Evolutionary conservation across 2,113 vertebrate genomes (phyloP).

Genomic region (Hippocampus guttulatus): DNA sequence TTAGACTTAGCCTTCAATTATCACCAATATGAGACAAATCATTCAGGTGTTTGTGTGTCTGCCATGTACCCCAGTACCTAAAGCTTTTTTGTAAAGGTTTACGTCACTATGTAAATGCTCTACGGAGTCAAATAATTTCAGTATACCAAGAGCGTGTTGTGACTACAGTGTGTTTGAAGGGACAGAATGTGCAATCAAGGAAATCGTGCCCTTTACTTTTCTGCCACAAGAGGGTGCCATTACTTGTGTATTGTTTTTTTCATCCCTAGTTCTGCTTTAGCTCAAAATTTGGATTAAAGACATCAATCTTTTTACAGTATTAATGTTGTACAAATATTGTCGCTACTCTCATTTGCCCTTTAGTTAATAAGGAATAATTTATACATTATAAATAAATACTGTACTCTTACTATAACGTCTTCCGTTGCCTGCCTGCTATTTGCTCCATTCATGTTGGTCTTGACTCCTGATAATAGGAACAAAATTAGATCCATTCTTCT

Average conservation of each 20-base stretch:
- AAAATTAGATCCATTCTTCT: no score
- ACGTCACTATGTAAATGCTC: constrained; percentile 43
- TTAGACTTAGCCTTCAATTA: neutral
- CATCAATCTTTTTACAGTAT: neutral
- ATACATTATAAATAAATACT: constrained; percentile 1
- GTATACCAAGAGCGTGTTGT: constrained; percentile 33
- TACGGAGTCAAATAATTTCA: constrained; percentile 33
- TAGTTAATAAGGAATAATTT: neutral
- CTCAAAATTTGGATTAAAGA: neutral
- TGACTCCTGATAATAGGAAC: no score
- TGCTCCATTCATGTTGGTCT: neutral
- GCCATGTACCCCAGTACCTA: neutral
- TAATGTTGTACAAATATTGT: neutral
- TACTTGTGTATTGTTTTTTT: neutral
- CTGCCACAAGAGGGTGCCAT: constrained; percentile 40
- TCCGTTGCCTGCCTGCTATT: neutral
- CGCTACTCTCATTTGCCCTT: neutral
- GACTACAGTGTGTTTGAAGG: constrained; percentile 36
- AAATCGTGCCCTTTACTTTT: neutral
- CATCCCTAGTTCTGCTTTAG: neutral
- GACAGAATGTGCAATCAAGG: constrained; percentile 36
- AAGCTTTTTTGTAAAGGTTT: constrained; percentile 10
- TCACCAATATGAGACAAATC: neutral
- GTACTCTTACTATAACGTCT: neutral
- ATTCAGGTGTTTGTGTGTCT: neutral